Base-by-base conservation (phyloP, 2,888 invertebrate species). In the Torymus tubicola region DNA sequence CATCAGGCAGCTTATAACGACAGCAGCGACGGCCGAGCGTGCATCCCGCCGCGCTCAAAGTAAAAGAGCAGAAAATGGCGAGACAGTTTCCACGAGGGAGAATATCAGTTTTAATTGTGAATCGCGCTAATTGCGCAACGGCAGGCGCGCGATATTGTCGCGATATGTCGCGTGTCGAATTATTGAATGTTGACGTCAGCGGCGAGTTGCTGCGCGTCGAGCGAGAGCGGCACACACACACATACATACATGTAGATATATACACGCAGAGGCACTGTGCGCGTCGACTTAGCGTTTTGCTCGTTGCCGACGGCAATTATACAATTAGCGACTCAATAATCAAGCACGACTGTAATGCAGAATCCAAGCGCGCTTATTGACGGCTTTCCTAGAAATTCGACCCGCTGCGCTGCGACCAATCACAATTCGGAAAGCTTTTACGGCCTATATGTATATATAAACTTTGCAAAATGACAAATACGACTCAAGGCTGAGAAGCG, bases 161-260 rank as follows among this genome's bases (percentile, higher is more conserved):
- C 87, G 86, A 88, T 87, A 86, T 87, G 89, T 89, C 90, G 90
- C 89, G 89, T 90, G 90, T 89, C 90, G 84, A 90, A 90, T 90
- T 90, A 90, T 90, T 89, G 85, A 84, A 86, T 84, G 87, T 84
- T 90, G 88, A 90, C 89, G 90, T 90, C 89, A 90, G 83, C 83
- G 77, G 71, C 68, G 42, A 42, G 42, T 42, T 42, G 31, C 31
- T 31, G 60, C 83, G 84, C 79, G 83, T n/a, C 31, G 24, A 21
- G 61, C n/a, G 61, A 53, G 50, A 5, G 65, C n/a, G 74, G 21
- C 8, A 42, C 8, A 42, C 8, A 4, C 0, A 3, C 31, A 31
- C 3, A 31, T 24, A 3, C 3, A 31, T 31, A 31, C 8, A 42
- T 8, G 8, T 42, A 42, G 1, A 42, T 42, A 42, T 31, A 5